Base-by-base conservation (phyloP, 2,888 invertebrate genomes). In the Osmoderma eremita region DNA sequence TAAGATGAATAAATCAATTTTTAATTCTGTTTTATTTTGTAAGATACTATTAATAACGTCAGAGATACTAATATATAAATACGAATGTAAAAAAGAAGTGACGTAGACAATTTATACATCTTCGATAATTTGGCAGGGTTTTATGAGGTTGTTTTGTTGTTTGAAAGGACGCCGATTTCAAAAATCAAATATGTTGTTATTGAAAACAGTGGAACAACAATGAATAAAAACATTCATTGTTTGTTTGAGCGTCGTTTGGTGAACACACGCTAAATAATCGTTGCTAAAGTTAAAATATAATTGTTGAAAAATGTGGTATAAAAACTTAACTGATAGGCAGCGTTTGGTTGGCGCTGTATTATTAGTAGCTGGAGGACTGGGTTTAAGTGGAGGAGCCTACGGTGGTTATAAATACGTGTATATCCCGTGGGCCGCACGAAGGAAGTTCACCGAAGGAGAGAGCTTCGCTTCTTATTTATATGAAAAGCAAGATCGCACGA, bases 361-460 rank as follows among this genome's bases (percentile, higher is more conserved):
- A 18, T 5, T 56, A 20, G 56, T 58, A 2, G 39, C 20, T 15
- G 65, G 54, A 38, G 65, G 49, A 2, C n/a, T 65, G 13, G 65
- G 65, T 24, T 36, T 65, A 22, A 38, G 39, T 18, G 48, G 38
- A n/a, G 45, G 65, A 12, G 45, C 12, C 2, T 65, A 56, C 4
- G 65, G 48, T 8, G 58, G 65, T 5, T 65, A 65, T 38, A 65
- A 65, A 15, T 65, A 65, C 8, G 42, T 65, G 17, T 65, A 65
- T n/a, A 15, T 56, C 1, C 65, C 65, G 6, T 65, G 65, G 65
- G 65, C 48, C 6, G 48, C 54, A 5, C 53, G 56, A 12, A 45
- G 36, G 15, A 48, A 39, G 18, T 56, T 56, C 13, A 17, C 24
- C 4, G 65, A 65, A 17, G 56, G 54, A 3, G 65, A 65, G 15